phyloP scores from a whole-genome alignment of 1,140 invertebrate species.

The Macrobrachium rosenbergii region DNA sequence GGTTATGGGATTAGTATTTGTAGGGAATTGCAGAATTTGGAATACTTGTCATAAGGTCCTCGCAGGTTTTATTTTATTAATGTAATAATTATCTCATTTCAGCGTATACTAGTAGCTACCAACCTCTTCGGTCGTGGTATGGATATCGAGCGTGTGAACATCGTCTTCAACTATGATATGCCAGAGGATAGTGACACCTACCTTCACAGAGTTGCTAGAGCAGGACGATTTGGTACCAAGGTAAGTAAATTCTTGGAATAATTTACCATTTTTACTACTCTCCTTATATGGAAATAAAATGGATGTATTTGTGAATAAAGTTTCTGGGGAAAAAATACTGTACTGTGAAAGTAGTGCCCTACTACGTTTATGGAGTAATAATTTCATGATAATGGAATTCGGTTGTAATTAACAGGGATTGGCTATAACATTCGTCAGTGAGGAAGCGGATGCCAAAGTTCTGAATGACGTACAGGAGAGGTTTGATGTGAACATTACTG shows the following conservation, averaged over 20 bases:
- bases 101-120: slow-evolving; percentile 96
- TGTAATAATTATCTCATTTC: slow-evolving; percentile 69
- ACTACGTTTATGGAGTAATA: too few species aligned
- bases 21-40: too few species aligned
- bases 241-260: slow-evolving; percentile 69
- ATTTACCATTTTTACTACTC: neutral
- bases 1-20: too few species aligned
- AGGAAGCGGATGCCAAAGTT: slow-evolving; percentile 97
- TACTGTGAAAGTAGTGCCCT: too few species aligned
- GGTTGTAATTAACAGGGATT: slow-evolving; percentile 82
- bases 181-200: slow-evolving; percentile 99
- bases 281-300: too few species aligned
- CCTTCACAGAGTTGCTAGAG: slow-evolving; percentile 96
- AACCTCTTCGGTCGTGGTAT: slow-evolving; percentile 98
- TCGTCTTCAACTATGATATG: slow-evolving; percentile 98
- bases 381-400: slow-evolving; percentile 23
- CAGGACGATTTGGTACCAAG: slow-evolving; percentile 98
- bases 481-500: slow-evolving; percentile 98
- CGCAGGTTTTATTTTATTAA: too few species aligned
- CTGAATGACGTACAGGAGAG: slow-evolving; percentile 98
- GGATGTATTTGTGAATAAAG: too few species aligned
- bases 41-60: too few species aligned
- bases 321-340: too few species aligned
- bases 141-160: slow-evolving; percentile 98
- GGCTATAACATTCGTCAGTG: slow-evolving; percentile 97